These are phyloP conservation scores for Labeo calbasu DNA, from an alignment of 2,797 vertebrate genomes.

Conservation along the genomic window DNA sequence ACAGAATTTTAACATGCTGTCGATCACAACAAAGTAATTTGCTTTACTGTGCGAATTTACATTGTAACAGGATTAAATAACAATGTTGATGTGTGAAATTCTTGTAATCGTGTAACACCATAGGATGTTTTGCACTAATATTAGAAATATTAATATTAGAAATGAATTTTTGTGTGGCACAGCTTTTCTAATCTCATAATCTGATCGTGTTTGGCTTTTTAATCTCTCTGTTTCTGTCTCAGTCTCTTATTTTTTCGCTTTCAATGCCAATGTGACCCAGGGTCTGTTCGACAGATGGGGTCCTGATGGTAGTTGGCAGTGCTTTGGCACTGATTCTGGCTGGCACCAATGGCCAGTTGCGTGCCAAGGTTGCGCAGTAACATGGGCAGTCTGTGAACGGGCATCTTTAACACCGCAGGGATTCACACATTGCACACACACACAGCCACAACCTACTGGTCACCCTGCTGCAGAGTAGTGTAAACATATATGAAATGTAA, in stretches of 20 bases:
- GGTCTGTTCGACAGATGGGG: slow-evolving; percentile 48
- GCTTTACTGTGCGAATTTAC: not conserved
- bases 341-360: slow-evolving; percentile 20
- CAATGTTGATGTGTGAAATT: not conserved
- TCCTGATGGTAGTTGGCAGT: slow-evolving; percentile 41
- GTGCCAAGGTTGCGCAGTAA: slow-evolving; percentile 38
- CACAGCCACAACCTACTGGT: not conserved
- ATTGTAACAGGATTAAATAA: not conserved
- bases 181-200: slow-evolving; percentile 26
- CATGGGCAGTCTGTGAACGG: slow-evolving; percentile 37
- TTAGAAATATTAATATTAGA: not conserved
- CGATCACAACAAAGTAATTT: not conserved
- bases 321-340: slow-evolving; percentile 24
- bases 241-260: not conserved
- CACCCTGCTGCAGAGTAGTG: not conserved
- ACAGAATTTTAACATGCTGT: slow-evolving; percentile 8
- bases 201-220: slow-evolving; percentile 15
- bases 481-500: not conserved
- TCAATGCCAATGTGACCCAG: slow-evolving; percentile 29
- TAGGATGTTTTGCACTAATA: not conserved
- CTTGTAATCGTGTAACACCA: not conserved
- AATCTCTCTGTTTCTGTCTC: slow-evolving; percentile 16
- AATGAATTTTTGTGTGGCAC: slow-evolving; percentile 4
- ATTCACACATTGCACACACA: slow-evolving; percentile 29
- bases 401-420: slow-evolving; percentile 24